phyloP scores from a whole-genome alignment of 2,888 invertebrate species.

The Chelonus formosanus region DNA sequence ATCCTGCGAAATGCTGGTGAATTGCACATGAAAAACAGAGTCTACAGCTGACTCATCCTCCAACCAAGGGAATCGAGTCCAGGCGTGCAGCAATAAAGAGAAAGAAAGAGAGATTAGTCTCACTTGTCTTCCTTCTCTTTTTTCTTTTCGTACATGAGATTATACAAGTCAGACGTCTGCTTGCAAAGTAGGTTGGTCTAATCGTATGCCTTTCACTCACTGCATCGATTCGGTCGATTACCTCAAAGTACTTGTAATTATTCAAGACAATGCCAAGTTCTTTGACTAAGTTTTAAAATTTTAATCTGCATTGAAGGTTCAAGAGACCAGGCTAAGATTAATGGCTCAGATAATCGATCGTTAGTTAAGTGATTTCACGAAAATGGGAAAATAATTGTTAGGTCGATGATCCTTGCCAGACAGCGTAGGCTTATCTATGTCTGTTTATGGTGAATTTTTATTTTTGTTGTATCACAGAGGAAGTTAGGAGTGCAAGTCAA shows the following conservation, averaged over 20 bases:
- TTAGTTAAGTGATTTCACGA: neutral
- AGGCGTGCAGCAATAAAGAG: too few relatives aligned
- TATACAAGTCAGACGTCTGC: conserved; percentile 2
- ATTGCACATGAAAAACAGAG: neutral
- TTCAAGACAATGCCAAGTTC: too few relatives aligned
- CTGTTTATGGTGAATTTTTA: neutral
- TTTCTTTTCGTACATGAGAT: neutral
- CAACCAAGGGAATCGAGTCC: neutral
- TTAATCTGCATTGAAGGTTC: too few relatives aligned
- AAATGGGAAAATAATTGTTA: neutral
- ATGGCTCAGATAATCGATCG: neutral
- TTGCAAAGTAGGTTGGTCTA: conserved; percentile 25
- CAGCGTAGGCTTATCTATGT: conserved; percentile 12
- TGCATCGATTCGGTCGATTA: neutral
- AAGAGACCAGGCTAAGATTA: too few relatives aligned
- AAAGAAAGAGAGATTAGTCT: neutral
- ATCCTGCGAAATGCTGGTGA: conserved; percentile 2
- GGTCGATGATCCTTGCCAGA: conserved; percentile 15
- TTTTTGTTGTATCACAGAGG: too few relatives aligned
- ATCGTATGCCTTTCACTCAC: conserved; percentile 31
- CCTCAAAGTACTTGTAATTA: neutral
- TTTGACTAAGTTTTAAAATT: too few relatives aligned
- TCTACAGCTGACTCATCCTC: conserved; percentile 28
- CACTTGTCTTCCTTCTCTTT: neutral
- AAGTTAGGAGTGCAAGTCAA: too few relatives aligned